Evolutionary conservation across 2,888 invertebrate species (phyloP), one percentile per base, ranked within the genome.

Genomic region (Mimachlamys varia): DNA sequence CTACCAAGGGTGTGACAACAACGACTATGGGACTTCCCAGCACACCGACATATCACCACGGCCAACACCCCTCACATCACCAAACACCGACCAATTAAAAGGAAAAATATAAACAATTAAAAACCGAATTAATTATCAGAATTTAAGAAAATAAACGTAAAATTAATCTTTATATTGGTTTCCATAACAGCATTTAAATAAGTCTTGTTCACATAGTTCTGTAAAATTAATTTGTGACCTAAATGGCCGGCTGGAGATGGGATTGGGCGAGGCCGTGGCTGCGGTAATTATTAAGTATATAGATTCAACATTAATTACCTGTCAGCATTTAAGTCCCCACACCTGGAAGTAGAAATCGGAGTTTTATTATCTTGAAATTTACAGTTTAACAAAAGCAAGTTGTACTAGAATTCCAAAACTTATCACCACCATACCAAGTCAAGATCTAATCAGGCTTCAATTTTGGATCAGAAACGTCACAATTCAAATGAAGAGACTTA

Each of bases 291-390:
- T 44, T 33, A 27, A 33, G 76, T 76, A 76, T 19, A 91, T 91
- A 91, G 89, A 91, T 87, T 50, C 53, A 87, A 90, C 87, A 87
- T 53, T 76, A 89, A 90, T 91, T 91, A 91, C 91, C 91, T 91
- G 88, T 91, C 91, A 90, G 91, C 90, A 91, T 90, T 91, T 91
- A 91, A 91, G 90, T 91, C 91, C 91, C 90, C 90, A 62, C 87
- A 91, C 90, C 91, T 91, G 91, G 89, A 91, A 91, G 88, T 87
- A 89, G 87, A 88, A 91, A 91, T 89, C 33, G 76, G 76, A 76
- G 76, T 76, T 76, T 58, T 76, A 76, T 33, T 76, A 76, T 76
- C 76, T 33, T 27, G 27, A 22, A 76, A 76, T 76, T 76, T 76
- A 76, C 76, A 76, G 33, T 76, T 76, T 27, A 27, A 76, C 33